Conservation (phyloP, 2,797 vertebrate species). For the Gephyroberyx darwinii region DNA sequence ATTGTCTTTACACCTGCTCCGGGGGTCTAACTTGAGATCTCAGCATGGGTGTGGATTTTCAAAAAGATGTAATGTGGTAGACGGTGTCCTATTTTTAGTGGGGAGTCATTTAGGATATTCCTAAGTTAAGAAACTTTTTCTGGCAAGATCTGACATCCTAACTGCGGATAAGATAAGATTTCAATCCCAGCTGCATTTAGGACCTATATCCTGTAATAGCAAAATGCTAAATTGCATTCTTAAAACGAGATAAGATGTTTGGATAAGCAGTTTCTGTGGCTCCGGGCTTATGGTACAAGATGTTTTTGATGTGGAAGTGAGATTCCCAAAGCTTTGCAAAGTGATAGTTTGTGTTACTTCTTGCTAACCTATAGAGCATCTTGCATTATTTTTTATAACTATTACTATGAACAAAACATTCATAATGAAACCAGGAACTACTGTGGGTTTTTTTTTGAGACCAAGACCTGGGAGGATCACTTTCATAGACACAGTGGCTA, state of each 20-base stretch:
- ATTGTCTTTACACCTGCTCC: conserved; percentile 29
- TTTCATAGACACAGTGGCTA: too few relatives aligned
- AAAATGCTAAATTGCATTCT: conserved; percentile 43
- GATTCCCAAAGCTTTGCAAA: too few relatives aligned
- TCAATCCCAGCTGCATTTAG: conserved; percentile 37
- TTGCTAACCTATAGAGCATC: too few relatives aligned
- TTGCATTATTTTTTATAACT: too few relatives aligned
- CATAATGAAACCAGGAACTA: too few relatives aligned
- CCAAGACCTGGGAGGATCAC: too few relatives aligned
- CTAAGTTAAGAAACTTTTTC: conserved; percentile 33
- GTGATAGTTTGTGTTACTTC: too few relatives aligned
- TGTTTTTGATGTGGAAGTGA: neutral
- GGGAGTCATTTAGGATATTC: conserved; percentile 50
- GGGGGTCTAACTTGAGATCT: conserved; percentile 14
- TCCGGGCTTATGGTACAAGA: conserved; percentile 6
- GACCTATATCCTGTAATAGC: conserved; percentile 29
- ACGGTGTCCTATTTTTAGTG: conserved; percentile 41
- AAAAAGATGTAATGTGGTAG: neutral
- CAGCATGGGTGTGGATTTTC: conserved; percentile 16
- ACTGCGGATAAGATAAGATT: conserved; percentile 56
- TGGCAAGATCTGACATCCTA: conserved; percentile 38
- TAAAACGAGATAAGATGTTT: conserved; percentile 49
- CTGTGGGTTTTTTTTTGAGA: too few relatives aligned
- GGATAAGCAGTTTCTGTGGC: conserved; percentile 10
- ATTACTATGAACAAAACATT: too few relatives aligned